A percentile compares a stretch with the other conserved stretches of the same genome.
phyloP scores from a whole-genome alignment of 1,140 invertebrate genomes.

The Adoxophyes honmai region DNA sequence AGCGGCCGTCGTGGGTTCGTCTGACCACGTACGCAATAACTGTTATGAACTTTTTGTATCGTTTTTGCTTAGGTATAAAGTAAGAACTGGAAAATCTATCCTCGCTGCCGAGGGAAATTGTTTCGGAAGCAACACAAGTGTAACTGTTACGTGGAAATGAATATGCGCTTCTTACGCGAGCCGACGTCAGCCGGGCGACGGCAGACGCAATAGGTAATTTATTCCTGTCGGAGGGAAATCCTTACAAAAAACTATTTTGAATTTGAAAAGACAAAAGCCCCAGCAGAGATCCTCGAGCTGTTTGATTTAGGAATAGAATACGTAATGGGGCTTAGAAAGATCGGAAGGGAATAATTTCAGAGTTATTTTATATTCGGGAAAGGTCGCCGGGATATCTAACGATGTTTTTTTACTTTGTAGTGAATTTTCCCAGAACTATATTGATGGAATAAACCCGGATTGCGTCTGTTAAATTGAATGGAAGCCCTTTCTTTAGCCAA shows the following conservation, averaged over 20 bases:
- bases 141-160: no score
- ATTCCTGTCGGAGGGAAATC: not conserved
- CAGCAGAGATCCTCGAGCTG: not conserved
- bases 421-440: no score
- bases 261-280: not conserved
- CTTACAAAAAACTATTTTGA: constrained; percentile 1
- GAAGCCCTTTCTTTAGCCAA: no score
- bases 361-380: not conserved
- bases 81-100: no score
- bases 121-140: no score
- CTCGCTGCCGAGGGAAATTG: no score
- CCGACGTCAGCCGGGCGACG: not conserved
- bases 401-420: not conserved
- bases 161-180: not conserved
- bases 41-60: not conserved
- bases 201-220: not conserved
- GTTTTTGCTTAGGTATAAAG: not conserved
- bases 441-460: no score
- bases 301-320: constrained; percentile 10
- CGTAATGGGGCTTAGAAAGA: constrained; percentile 5
- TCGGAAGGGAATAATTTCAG: constrained; percentile 2
- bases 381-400: not conserved
- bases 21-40: constrained; percentile 6
- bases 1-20: not conserved
- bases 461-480: no score